Evolutionary conservation across 2,888 invertebrate genomes (phyloP).

Genomic region (Phyto melanocephala): DNA sequence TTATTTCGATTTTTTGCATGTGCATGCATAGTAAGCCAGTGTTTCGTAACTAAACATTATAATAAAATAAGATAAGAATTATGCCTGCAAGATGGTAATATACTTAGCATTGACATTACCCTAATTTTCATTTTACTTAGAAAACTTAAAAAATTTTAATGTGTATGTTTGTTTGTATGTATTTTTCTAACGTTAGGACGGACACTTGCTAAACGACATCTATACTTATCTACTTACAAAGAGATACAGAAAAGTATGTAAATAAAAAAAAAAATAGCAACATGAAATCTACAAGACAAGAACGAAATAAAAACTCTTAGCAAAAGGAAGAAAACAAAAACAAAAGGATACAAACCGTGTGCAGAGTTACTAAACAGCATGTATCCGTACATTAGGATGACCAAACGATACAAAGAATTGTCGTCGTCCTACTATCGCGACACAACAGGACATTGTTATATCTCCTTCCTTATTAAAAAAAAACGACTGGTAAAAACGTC

Average conservation of each 20-base stretch:
- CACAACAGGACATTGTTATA: constrained; percentile 66
- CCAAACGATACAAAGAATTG: constrained; percentile 59
- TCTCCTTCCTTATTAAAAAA: constrained; percentile 54
- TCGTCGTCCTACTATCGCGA: constrained; percentile 61
- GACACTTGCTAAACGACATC: constrained; percentile 55
- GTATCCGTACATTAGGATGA: constrained; percentile 58
- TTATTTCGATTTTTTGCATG: too few relatives aligned
- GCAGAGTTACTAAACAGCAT: constrained; percentile 69
- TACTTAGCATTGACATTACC: too few relatives aligned
- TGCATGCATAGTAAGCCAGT: too few relatives aligned
- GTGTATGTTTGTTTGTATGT: neutral
- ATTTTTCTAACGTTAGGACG: constrained; percentile 50
- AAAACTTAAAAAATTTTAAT: neutral
- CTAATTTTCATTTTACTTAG: too few relatives aligned
- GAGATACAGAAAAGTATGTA: constrained; percentile 41
- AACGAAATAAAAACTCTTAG: constrained; percentile 9
- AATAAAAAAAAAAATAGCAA: constrained; percentile 30
- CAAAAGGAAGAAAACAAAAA: constrained; percentile 49
- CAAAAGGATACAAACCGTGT: constrained; percentile 64
- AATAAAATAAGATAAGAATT: too few relatives aligned
- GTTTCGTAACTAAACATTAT: too few relatives aligned
- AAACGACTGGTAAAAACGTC: constrained; percentile 29
- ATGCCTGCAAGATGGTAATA: too few relatives aligned
- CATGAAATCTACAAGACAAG: constrained; percentile 43
- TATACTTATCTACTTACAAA: constrained; percentile 55